Evolutionary conservation across 2,888 invertebrate species (phyloP), one percentile per base, ranked within the genome.

Genomic region (Chrysomela aeneicollis): DNA sequence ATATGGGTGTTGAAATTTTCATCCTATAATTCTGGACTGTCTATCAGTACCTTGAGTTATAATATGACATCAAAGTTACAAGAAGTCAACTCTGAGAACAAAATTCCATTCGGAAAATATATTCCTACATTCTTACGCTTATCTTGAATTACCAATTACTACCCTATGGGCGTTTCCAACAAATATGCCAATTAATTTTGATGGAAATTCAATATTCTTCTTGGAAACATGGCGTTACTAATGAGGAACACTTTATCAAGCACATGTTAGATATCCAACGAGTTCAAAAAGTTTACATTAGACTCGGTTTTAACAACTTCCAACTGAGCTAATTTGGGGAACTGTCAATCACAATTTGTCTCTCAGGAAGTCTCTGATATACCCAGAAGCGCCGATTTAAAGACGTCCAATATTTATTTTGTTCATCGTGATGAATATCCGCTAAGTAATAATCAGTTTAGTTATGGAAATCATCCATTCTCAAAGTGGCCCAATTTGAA

Each of bases 121-220:
- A 6, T 26, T n/a, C n/a, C n/a, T n/a, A n/a, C 26, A 26, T 26
- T 26, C 26, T n/a, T 26, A 57, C 17, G 26, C 57, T 57, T 17
- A 42, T 46, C 46, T 46, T 46, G 26, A 21, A 46, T 46, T 42
- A 57, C 46, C 64, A 53, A 58, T 64, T 61, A 58, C 58, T 17
- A 30, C 55, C 54, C 52, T 21, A 52, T 50, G 65, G 66, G 66
- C 62, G 62, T 61, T 22, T 18, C 58, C 42, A 18, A 66, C 62
- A 62, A 62, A 66, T 66, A 61, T 62, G 62, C 62, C 62, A 66
- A 66, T 66, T 62, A 66, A 61, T 66, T 66, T 62, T 66, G 66
- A 66, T 62, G 61, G 66, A 66, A 66, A 66, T 62, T 49, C 66
- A 62, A 66, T 66, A 59, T 66, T 66, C 62, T 66, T 59, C 46